A percentile compares a stretch with the other conserved stretches of the same genome.
Evolutionary conservation across 2,888 invertebrate genomes (phyloP).

Genomic region (Chymomyza caudatula): DNA sequence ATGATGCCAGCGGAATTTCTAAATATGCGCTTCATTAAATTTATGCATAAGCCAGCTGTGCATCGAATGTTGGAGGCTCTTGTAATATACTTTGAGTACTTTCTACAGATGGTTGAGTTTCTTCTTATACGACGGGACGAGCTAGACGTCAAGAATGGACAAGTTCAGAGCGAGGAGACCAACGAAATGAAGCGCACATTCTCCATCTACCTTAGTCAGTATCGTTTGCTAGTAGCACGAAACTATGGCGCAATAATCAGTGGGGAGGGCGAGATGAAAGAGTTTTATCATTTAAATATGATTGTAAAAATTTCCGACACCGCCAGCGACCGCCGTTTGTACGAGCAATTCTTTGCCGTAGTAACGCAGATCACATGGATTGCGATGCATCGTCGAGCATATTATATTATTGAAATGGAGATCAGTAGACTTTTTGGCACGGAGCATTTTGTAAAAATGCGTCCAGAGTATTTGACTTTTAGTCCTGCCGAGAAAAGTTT

Average conservation of each 20-base stretch:
- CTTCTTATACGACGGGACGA: slow-evolving; percentile 75
- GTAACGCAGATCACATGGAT: slow-evolving; percentile 75
- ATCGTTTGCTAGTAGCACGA: slow-evolving; percentile 73
- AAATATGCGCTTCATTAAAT: slow-evolving; percentile 63
- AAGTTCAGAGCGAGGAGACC: slow-evolving; percentile 70
- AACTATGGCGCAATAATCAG: slow-evolving; percentile 74
- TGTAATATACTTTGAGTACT: slow-evolving; percentile 76
- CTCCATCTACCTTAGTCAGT: slow-evolving; percentile 66
- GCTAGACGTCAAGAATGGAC: slow-evolving; percentile 55
- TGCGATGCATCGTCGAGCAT: slow-evolving; percentile 72
- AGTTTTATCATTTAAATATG: slow-evolving; percentile 72
- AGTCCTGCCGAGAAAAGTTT: slow-evolving; percentile 61
- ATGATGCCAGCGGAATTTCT: slow-evolving; percentile 69
- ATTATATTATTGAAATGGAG: slow-evolving; percentile 72
- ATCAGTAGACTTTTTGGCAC: slow-evolving; percentile 76
- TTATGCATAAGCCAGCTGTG: slow-evolving; percentile 68
- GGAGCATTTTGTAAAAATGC: slow-evolving; percentile 69
- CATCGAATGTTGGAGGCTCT: slow-evolving; percentile 71
- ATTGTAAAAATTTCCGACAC: slow-evolving; percentile 68
- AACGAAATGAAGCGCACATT: slow-evolving; percentile 68
- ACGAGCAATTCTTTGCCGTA: slow-evolving; percentile 73
- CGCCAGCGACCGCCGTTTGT: slow-evolving; percentile 63
- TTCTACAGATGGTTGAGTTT: slow-evolving; percentile 74
- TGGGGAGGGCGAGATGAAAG: slow-evolving; percentile 65
- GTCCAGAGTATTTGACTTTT: slow-evolving; percentile 56